A percentile compares a stretch with the other conserved stretches of the same genome.
phyloP scores from a whole-genome alignment of 2,797 vertebrate genomes.

The Dryobates pubescens region DNA sequence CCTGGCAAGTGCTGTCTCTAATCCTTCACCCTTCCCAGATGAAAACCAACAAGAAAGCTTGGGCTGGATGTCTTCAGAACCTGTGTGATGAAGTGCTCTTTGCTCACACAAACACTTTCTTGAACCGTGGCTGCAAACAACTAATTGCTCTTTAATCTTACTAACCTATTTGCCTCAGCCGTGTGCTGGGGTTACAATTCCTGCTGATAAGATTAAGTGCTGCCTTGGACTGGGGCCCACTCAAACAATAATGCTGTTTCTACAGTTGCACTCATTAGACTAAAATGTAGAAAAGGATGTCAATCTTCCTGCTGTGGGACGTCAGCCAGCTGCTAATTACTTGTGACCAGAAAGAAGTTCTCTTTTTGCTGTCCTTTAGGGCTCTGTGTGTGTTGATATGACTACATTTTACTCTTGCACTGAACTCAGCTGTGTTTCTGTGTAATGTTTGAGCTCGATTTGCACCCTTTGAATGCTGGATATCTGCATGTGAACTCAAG shows the following conservation, averaged over 20 bases:
- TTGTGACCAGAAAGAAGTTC: neutral
- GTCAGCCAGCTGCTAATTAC: slow-evolving; percentile 29
- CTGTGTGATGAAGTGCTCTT: neutral
- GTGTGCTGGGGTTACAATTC: slow-evolving; percentile 37
- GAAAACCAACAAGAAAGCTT: neutral
- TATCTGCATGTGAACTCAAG: neutral
- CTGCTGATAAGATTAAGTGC: slow-evolving; percentile 52
- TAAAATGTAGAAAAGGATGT: slow-evolving; percentile 7
- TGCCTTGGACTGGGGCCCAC: slow-evolving; percentile 6
- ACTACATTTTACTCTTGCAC: neutral
- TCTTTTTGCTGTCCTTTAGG: neutral
- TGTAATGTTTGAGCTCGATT: neutral
- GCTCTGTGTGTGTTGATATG: neutral
- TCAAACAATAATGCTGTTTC: slow-evolving; percentile 35
- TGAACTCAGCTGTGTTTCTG: neutral
- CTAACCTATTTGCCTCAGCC: slow-evolving; percentile 28
- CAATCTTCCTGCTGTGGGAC: neutral
- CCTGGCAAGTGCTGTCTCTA: fast-evolving
- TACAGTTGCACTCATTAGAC: neutral
- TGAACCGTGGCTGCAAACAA: neutral
- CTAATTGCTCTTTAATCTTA: slow-evolving; percentile 41
- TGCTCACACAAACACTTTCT: neutral
- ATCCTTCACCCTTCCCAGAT: neutral
- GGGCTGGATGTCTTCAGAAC: neutral
- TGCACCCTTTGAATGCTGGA: neutral